Conservation (phyloP, 2,113 vertebrate species). For the Abramis brama region DNA sequence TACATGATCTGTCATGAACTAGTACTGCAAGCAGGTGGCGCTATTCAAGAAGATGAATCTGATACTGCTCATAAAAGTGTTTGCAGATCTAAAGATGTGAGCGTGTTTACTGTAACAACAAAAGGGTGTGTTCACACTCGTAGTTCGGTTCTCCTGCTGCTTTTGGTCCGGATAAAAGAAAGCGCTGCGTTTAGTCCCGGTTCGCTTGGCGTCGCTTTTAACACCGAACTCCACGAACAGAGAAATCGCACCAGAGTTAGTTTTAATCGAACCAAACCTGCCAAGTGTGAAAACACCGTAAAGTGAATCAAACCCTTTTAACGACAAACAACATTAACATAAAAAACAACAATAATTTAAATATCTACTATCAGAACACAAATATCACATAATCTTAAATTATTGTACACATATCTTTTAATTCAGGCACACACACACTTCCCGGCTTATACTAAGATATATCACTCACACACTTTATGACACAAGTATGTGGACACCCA, state of each 20-base stretch:
- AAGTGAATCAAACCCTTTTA: neutral
- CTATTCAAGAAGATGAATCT: neutral
- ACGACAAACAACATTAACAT: neutral
- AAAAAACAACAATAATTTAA: neutral
- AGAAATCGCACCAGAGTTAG: no score
- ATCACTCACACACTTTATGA: neutral
- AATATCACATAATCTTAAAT: neutral
- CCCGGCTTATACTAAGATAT: neutral
- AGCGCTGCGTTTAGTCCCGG: no score
- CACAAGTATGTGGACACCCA: neutral
- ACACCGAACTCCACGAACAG: no score
- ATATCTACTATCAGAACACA: neutral
- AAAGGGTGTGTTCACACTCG: no score
- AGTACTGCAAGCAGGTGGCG: neutral
- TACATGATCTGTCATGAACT: neutral
- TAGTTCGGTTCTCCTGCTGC: no score
- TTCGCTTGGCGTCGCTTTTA: no score
- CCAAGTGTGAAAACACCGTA: no score
- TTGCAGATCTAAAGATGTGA: neutral
- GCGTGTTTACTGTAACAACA: neutral
- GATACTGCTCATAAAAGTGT: neutral
- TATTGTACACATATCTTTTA: neutral
- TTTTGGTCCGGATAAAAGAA: no score
- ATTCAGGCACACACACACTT: constrained; percentile 13
- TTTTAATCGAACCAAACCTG: no score